Percentiles rank a stretch among this genome's conserved stretches.
phyloP scores from a whole-genome alignment of 2,888 invertebrate genomes.

The Julus scanicus region DNA sequence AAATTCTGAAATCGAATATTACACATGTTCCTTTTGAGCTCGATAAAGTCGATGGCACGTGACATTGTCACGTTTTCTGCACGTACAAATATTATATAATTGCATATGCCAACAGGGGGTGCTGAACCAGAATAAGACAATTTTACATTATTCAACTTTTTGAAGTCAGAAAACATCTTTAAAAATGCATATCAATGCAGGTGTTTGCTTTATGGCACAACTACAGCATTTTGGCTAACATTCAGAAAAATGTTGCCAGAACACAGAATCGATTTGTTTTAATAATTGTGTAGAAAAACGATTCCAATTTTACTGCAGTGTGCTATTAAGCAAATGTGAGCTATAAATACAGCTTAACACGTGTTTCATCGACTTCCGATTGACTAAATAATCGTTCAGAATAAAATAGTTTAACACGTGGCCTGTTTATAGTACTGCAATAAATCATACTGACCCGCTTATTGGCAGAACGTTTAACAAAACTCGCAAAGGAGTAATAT shows the following conservation, averaged over 20 bases:
- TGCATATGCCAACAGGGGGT: too few species aligned
- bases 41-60: too few species aligned
- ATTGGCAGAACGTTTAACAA: not conserved
- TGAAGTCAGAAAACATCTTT: too few species aligned
- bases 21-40: too few species aligned
- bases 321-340: not conserved
- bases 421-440: not conserved
- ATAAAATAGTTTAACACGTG: not conserved
- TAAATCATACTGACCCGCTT: not conserved
- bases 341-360: not conserved
- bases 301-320: not conserved
- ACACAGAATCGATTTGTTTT: not conserved
- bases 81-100: not conserved
- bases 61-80: not conserved
- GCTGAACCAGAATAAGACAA: too few species aligned
- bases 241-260: too few species aligned
- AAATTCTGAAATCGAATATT: too few species aligned
- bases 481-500: not conserved
- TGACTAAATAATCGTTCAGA: not conserved
- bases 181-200: too few species aligned
- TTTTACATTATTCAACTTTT: too few species aligned
- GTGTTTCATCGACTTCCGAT: not conserved
- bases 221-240: too few species aligned
- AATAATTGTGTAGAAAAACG: not conserved
- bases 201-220: too few species aligned